Evolutionary conservation across 1,140 invertebrate species (phyloP), one percentile per base, ranked within the genome.

Genomic region (Pomacea maculata): DNA sequence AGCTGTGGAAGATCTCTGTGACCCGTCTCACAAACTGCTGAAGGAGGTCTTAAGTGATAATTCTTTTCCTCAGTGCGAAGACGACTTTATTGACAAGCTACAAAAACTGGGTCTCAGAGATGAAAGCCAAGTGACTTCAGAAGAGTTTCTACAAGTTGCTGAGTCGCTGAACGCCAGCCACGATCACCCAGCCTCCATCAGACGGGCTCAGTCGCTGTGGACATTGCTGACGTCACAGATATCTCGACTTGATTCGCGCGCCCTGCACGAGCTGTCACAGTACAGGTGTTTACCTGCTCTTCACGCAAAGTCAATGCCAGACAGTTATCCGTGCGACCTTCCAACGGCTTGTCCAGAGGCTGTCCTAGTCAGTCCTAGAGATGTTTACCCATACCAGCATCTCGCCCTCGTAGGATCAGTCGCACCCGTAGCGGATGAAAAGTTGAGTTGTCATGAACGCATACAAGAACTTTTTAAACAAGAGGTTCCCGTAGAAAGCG

Each of bases 11-110:
- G 81, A 82, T 21, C 52, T 84, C 52, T 84, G 78, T 77, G 79
- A 82, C 68, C 80, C 78, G 17, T 63, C 73, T n/a, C 52, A 61
- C 9, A 21, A 65, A 17, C 25, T 78, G 8, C 70, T 84, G 25
- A 57, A 63, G 55, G 71, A 79, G 10, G 63, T 84, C 3, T 84
- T 84, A 9, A 57, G 55, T 10, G 74, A 82, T 55, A 70, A 80
- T 57, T 64, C n/a, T 67, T 84, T 84, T 65, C 84, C 84, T 61
- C 63, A 21, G 63, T 67, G 65, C 7, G 71, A 80, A 21, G 61
- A 65, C 71, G 61, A 80, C 21, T 71, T 70, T 29, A 61, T 77
- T 57, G 45, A 52, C 19, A 75, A 52, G n/a, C 61, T 81, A 34
- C 67, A 63, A 71, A 72, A 70, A 67, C 61, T 80, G 52, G 79